Percentiles rank a stretch among this genome's conserved stretches.
phyloP scores from a whole-genome alignment of 2,797 vertebrate species.

The Brachyrhaphis roseni region DNA sequence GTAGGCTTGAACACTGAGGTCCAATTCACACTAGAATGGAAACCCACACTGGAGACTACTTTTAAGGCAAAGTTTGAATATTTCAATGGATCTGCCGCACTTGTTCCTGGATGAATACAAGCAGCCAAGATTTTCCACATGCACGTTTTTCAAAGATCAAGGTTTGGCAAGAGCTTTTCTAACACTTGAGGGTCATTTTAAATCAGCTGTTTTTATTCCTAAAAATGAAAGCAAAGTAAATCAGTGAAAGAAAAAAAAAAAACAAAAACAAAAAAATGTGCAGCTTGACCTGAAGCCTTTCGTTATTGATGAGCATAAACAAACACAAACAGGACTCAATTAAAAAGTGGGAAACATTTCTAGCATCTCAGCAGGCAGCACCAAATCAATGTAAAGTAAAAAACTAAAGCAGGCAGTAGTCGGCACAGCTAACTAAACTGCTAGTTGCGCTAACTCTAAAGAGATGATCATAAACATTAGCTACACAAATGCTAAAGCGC shows the following conservation, averaged over 20 bases:
- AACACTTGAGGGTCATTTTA: background rate
- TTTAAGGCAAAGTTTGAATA: background rate
- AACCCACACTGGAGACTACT: background rate
- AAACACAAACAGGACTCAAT: background rate
- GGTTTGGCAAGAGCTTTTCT: background rate
- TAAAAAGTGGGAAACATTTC: background rate
- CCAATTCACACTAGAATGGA: background rate
- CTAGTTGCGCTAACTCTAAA: too few relatives aligned
- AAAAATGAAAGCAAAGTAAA: background rate
- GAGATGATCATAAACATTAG: too few relatives aligned
- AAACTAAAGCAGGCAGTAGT: constrained; percentile 1
- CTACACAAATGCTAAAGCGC: too few relatives aligned
- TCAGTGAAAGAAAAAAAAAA: background rate
- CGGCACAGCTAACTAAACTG: background rate
- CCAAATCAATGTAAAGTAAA: constrained; percentile 12
- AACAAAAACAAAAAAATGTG: background rate
- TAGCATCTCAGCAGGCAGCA: background rate
- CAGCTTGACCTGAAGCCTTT: background rate
- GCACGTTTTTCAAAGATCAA: background rate
- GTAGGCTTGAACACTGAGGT: background rate
- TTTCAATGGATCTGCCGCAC: background rate
- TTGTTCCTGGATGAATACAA: background rate
- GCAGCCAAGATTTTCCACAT: background rate
- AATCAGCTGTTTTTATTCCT: background rate
- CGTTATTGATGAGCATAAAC: background rate